Base-by-base conservation (phyloP, 2,113 vertebrate species). In the Mugil cephalus region DNA sequence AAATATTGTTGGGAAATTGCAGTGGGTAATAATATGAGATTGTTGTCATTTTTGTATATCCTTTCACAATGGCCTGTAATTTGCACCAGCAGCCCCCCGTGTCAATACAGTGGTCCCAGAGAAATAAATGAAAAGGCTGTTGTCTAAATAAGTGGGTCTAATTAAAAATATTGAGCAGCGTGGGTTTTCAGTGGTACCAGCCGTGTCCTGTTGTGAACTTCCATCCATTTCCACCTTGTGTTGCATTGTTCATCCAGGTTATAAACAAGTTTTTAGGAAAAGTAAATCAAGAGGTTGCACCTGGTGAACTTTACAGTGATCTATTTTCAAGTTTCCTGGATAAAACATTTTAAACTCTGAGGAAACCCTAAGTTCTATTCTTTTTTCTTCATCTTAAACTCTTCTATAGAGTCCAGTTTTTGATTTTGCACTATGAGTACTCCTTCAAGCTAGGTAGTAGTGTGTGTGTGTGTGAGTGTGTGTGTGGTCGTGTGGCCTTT, bases 81-180 rank as follows among this genome's bases (percentile, higher is more conserved):
- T 34, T 51, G 17, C 7, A 9, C 60, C 53, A 48, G 45, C 59
- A 77, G 17, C n/a, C 18, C 2, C 1, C 24, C 43, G 8, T 60
- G 21, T 36, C 50, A 55, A 24, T 74, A 24, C 30, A 42, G 55
- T 62, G 18, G 10, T 75, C 39, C 13, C 36, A 65, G 46, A 60
- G 52, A 77, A 80, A 51, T 74, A 30, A 65, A 69, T 58, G 46
- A 79, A 53, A 43, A 69, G 40, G 18, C 64, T 69, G 70, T 63
- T 82, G 51, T 58, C 30, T 60, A 40, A 61, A 72, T 64, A 79
- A 62, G 60, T 67, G 39, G 42, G 34, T 30, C 30, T 62, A 70
- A 81, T 85, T 77, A 80, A 74, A 60, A 69, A 77, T 85, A 81
- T 69, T 77, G 42, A 74, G 69, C 18, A 74, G 69, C 1, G 65